A percentile compares a stretch with the other conserved stretches of the same genome.
These are phyloP conservation scores for Heteronetta atricapilla DNA, from an alignment of 2,113 vertebrate species.

Conservation along the genomic window DNA sequence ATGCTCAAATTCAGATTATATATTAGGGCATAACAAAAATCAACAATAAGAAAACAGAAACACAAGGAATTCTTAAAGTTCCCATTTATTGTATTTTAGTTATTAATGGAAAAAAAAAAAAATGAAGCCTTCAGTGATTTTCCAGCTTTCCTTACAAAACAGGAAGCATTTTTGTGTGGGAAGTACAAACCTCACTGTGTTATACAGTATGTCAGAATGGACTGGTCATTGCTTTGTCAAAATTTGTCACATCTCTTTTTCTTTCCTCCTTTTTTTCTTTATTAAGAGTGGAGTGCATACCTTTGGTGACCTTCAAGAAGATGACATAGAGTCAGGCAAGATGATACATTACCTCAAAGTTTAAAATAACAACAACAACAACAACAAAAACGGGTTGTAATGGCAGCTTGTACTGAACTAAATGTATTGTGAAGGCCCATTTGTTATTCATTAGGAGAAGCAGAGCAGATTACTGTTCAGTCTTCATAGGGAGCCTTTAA, in stretches of 20 bases:
- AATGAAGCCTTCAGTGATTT: background rate
- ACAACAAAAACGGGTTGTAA: constrained; percentile 70
- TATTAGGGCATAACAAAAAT: constrained; percentile 29
- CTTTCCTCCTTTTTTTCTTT: constrained; percentile 41
- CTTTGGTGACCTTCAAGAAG: constrained; percentile 73
- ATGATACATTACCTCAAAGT: constrained; percentile 73
- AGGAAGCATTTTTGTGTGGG: background rate
- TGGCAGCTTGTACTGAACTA: constrained; percentile 71
- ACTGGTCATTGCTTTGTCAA: constrained; percentile 10
- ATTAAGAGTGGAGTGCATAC: constrained; percentile 55
- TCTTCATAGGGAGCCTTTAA: constrained; percentile 69
- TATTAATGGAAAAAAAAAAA: background rate
- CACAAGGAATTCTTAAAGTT: background rate
- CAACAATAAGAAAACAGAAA: background rate
- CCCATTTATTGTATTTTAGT: background rate
- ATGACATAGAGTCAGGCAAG: constrained; percentile 74
- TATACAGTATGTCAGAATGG: constrained; percentile 2
- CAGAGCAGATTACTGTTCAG: constrained; percentile 68
- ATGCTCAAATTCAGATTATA: background rate
- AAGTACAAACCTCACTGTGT: background rate
- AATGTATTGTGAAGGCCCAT: constrained; percentile 73
- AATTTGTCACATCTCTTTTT: constrained; percentile 52
- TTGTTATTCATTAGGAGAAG: constrained; percentile 82
- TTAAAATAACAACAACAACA: constrained; percentile 69
- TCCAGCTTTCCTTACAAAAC: background rate